Evolutionary conservation across 2,113 vertebrate genomes (phyloP).

Genomic region (Myocastor coypus): DNA sequence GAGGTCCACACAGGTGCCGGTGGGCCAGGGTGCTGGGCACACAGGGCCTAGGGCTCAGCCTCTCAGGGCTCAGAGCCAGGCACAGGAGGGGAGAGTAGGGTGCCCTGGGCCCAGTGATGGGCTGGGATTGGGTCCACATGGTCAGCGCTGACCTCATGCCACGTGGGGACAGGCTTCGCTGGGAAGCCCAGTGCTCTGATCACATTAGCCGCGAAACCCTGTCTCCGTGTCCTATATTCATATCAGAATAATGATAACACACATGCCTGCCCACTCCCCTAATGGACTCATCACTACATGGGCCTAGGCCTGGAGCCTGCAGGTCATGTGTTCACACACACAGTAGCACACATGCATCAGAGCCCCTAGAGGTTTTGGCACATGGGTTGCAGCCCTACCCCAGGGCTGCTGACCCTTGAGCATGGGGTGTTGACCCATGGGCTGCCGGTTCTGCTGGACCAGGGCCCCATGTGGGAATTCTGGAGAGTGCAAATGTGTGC

Average conservation of each 20-base stretch:
- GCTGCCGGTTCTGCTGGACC: background rate
- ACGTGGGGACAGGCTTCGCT: accelerated
- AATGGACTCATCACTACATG: background rate
- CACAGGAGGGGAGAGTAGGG: background rate
- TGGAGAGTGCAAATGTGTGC: background rate
- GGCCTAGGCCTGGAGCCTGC: background rate
- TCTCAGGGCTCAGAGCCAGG: background rate
- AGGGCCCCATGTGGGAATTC: background rate
- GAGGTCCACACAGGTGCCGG: background rate
- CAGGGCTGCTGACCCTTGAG: background rate
- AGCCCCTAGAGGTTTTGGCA: background rate
- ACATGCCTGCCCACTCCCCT: background rate
- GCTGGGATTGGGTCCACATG: background rate
- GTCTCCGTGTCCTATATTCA: accelerated
- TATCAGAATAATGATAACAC: no score
- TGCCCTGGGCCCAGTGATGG: accelerated
- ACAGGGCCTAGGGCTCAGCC: no score
- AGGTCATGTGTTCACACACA: background rate
- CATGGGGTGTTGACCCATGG: background rate
- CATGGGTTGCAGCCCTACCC: background rate
- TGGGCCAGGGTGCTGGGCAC: background rate
- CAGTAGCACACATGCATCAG: background rate
- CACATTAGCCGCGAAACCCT: background rate
- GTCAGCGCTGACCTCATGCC: background rate
- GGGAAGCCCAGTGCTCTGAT: accelerated